Conservation (phyloP, 2,888 invertebrate genomes). For the Spodoptera exigua region DNA sequence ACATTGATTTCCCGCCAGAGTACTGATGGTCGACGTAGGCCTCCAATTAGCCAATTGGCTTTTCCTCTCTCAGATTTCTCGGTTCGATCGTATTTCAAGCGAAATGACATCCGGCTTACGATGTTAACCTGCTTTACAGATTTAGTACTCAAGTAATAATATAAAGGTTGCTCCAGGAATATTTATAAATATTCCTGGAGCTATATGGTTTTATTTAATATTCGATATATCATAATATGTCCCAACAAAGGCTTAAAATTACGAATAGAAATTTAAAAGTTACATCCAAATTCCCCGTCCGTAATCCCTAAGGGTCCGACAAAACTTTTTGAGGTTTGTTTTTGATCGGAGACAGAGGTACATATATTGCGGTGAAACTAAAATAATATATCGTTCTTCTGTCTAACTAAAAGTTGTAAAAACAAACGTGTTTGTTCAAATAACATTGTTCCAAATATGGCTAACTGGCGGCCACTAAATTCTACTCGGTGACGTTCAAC, state of each 20-base stretch:
- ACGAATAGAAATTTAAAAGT: not conserved
- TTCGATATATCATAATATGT: not conserved
- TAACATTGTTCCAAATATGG: constrained; percentile 29
- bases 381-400: not conserved
- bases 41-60: constrained; percentile 51
- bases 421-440: constrained; percentile 20
- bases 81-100: constrained; percentile 41
- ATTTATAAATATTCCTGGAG: too few relatives aligned
- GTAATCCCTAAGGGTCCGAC: constrained; percentile 1
- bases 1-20: constrained; percentile 28
- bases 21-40: constrained; percentile 41
- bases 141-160: constrained; percentile 3
- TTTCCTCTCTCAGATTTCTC: constrained; percentile 47
- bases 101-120: constrained; percentile 40
- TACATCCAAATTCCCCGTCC: not conserved
- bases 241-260: too few relatives aligned
- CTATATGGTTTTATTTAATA: not conserved
- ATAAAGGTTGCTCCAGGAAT: too few relatives aligned
- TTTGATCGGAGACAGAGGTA: not conserved
- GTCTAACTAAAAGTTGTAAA: not conserved
- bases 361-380: not conserved
- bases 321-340: not conserved
- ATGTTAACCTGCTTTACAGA: constrained; percentile 10
- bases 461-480: constrained; percentile 36
- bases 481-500: constrained; percentile 15